Percentiles rank a stretch among this genome's conserved stretches.
Evolutionary conservation across 1,140 invertebrate species (phyloP).

Genomic region (Cardiocondyla obscurior): DNA sequence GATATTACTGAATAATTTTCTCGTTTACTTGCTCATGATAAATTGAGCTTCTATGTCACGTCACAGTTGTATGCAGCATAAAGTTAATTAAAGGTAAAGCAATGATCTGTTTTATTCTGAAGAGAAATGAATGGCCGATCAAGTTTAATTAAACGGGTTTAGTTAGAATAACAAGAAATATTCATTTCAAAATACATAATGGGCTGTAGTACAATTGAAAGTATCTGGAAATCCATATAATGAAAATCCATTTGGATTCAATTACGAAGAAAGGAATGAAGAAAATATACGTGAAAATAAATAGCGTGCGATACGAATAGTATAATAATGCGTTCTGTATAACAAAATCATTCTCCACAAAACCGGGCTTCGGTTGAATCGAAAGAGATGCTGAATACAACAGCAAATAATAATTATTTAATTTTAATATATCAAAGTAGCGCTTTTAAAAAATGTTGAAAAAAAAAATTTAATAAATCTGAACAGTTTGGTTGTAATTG

Average conservation of each 20-base stretch:
- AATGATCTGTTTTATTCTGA: conserved; percentile 41
- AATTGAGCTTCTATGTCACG: conserved; percentile 28
- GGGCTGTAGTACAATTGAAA: not conserved
- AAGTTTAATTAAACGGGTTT: conserved; percentile 39
- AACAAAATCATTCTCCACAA: not conserved
- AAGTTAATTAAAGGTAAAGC: conserved; percentile 59
- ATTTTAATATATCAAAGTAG: not conserved
- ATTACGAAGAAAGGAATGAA: not conserved
- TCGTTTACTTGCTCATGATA: conserved; percentile 12
- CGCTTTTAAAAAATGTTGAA: not conserved
- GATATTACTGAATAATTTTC: conserved; percentile 22
- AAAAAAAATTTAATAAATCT: conserved; percentile 5
- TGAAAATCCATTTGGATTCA: conserved; percentile 18
- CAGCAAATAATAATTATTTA: not conserved
- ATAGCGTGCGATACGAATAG: not conserved
- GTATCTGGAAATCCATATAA: not conserved
- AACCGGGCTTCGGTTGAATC: not conserved
- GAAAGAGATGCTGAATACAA: not conserved
- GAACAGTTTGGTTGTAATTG: too few species aligned
- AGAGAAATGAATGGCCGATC: conserved; percentile 47
- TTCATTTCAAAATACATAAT: conserved; percentile 5
- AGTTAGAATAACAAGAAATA: conserved; percentile 28
- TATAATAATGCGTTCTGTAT: conserved; percentile 4
- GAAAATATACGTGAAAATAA: not conserved
- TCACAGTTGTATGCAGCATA: conserved; percentile 9